Conservation (phyloP, 2,113 vertebrate species). For the Gadus chalcogrammus region DNA sequence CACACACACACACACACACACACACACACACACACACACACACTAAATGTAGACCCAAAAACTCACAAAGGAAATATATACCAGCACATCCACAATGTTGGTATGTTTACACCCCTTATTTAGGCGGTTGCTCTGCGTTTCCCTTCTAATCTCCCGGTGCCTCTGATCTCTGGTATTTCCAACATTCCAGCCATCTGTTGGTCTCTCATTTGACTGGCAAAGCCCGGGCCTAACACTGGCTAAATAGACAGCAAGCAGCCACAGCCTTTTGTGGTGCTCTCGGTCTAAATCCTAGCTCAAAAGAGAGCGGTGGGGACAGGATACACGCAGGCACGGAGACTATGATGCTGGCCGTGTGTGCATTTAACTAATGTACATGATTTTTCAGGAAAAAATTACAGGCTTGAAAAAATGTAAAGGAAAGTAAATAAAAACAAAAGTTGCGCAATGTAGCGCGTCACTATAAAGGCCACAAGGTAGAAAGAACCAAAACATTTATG, state of each 20-base stretch:
- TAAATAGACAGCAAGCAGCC: conserved; percentile 26
- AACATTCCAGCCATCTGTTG: conserved; percentile 65
- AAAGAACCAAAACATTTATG: background rate
- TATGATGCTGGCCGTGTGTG: no score
- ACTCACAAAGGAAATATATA: background rate
- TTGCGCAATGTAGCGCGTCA: no score
- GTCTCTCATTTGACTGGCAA: conserved; percentile 57
- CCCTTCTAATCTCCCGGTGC: conserved; percentile 52
- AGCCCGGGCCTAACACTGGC: conserved; percentile 30
- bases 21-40: background rate
- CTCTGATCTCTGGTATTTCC: conserved; percentile 64
- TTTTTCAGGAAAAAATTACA: background rate
- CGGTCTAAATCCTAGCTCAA: background rate
- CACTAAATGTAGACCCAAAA: background rate
- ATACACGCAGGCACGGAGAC: background rate
- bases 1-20: background rate
- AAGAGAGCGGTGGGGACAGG: background rate
- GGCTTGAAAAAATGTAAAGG: background rate
- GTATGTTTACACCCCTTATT: conserved; percentile 50
- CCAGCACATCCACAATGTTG: conserved; percentile 2
- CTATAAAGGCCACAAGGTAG: background rate
- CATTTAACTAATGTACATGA: background rate
- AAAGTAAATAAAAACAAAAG: background rate
- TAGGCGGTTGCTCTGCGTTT: conserved; percentile 37
- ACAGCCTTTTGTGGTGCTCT: conserved; percentile 26